These are phyloP conservation scores for Aphidoletes aphidimyza DNA, from an alignment of 2,888 invertebrate genomes.

Conservation along the genomic window DNA sequence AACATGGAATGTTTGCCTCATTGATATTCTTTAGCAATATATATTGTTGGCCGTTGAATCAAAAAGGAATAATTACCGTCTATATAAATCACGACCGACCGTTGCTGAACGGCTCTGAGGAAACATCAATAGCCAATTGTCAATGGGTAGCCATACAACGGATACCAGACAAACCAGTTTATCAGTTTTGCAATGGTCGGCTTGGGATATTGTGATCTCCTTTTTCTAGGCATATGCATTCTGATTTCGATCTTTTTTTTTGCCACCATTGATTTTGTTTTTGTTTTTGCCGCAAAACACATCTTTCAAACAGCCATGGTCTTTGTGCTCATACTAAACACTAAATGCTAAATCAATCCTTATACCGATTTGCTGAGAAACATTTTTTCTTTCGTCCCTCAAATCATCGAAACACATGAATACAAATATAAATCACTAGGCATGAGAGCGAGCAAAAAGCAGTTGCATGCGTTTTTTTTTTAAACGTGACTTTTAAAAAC, in stretches of 20 bases:
- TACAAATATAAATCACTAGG: neutral
- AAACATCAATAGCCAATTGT: slow-evolving; percentile 30
- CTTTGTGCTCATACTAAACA: neutral
- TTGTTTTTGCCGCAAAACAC: neutral
- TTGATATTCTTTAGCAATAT: slow-evolving; percentile 33
- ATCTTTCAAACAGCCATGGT: neutral
- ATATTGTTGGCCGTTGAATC: neutral
- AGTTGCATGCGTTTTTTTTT: neutral
- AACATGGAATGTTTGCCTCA: slow-evolving; percentile 24
- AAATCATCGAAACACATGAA: neutral
- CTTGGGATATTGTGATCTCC: neutral
- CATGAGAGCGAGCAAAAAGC: neutral
- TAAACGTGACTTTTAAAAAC: slow-evolving; percentile 15
- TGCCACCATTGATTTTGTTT: neutral
- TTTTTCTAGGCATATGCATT: slow-evolving; percentile 7
- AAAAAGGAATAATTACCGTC: slow-evolving; percentile 26
- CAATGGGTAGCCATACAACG: neutral
- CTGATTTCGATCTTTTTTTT: no score
- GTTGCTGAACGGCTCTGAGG: neutral
- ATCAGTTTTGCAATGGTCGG: neutral
- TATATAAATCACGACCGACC: slow-evolving; percentile 7
- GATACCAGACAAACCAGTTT: neutral
- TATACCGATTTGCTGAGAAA: neutral
- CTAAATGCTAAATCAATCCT: neutral
- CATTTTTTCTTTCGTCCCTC: no score